Evolutionary conservation across 2,888 invertebrate species (phyloP), one percentile per base, ranked within the genome.

Genomic region (Smittia sp.): DNA sequence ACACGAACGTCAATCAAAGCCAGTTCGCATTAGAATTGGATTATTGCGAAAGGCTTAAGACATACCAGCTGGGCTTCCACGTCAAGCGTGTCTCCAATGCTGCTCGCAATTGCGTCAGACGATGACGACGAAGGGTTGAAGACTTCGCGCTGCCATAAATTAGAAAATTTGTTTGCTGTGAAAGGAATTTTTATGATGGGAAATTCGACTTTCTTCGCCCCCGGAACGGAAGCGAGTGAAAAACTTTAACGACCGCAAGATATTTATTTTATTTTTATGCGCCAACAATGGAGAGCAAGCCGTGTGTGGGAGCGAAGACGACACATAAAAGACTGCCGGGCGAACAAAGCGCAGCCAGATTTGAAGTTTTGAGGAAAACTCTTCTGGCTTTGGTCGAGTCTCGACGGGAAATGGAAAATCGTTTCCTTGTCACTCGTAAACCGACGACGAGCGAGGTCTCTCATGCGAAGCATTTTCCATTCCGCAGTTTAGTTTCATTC

Each of bases 351-450:
- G 11, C 22, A 24, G 25, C 3, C 24, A 25, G 32, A 18, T 25
- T 24, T 25, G 7, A 65, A 27, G 2, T 11, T 18, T 58, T 58
- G 58, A 9, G 58, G 58, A 65, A 65, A 65, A 27, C 2, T 65
- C 20, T 65, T 32, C 3, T 25, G n/a, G 25, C 41, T 32, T 65
- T 38, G 22, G 20, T 73, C 6, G 27, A n/a, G 74, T 67, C 74
- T 73, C 73, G 73, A 74, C 74, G 62, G 74, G 74, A 74, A 67
- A 62, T 73, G 73, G 74, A 69, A 74, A 74, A 74, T 74, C 66
- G 52, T 67, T 74, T 74, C 74, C 74, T 73, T 74, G 20, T 67
- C 58, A 69, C 69, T 46, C 39, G n/a, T n/a, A n/a, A n/a, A n/a
- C n/a, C n/a, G n/a, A n/a, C n/a, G n/a, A n/a, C n/a, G n/a, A n/a